These are phyloP conservation scores for Latrodectus elegans DNA, from an alignment of 2,888 invertebrate species.

Conservation along the genomic window DNA sequence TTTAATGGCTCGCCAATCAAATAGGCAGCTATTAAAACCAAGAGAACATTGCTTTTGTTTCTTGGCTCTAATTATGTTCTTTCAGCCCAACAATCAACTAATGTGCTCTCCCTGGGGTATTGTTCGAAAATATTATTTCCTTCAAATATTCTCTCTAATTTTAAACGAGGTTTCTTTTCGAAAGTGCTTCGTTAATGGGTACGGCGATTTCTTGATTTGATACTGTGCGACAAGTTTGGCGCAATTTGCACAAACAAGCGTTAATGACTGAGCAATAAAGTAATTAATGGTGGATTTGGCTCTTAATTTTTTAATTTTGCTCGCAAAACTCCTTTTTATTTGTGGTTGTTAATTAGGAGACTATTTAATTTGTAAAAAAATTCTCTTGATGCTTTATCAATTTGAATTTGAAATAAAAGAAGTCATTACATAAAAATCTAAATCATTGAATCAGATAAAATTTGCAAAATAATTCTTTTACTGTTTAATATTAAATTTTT, in stretches of 20 bases:
- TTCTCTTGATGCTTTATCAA: too few species aligned
- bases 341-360: too few species aligned
- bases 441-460: too few species aligned
- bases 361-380: too few species aligned
- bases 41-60: conserved; percentile 45
- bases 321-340: neutral
- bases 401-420: too few species aligned
- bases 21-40: conserved; percentile 33
- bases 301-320: neutral
- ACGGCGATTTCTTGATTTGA: neutral
- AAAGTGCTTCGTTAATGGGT: neutral
- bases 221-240: neutral
- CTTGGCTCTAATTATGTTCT: conserved; percentile 46
- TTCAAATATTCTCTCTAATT: conserved; percentile 9
- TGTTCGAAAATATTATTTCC: conserved; percentile 36
- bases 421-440: too few species aligned
- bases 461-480: too few species aligned
- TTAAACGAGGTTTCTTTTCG: conserved; percentile 10
- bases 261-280: conserved; percentile 11
- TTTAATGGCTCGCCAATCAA: conserved; percentile 46
- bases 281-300: conserved; percentile 16
- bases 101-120: conserved; percentile 28
- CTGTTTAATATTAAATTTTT: too few species aligned
- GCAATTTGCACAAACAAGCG: neutral
- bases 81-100: conserved; percentile 54